Percentiles rank a stretch among this genome's conserved stretches.
These are phyloP conservation scores for Lampris incognitus DNA, from an alignment of 2,113 vertebrate species.

Conservation along the genomic window DNA sequence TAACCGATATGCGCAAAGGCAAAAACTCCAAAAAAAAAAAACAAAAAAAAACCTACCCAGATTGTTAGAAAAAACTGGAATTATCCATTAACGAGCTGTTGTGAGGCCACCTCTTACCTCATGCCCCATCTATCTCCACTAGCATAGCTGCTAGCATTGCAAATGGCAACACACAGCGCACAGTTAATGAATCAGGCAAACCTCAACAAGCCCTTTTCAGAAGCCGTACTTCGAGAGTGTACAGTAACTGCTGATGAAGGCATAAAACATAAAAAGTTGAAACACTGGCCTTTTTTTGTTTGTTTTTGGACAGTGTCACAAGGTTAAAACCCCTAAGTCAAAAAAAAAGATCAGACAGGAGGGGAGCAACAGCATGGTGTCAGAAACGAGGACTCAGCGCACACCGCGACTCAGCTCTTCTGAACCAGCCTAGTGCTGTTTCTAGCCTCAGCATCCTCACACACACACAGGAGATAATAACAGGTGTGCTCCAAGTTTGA, in stretches of 20 bases:
- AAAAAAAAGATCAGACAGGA: slow-evolving; percentile 25
- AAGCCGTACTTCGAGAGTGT: slow-evolving; percentile 11
- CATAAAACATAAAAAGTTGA: not conserved
- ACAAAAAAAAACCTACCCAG: no score
- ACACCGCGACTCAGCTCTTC: not conserved
- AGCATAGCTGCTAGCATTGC: not conserved
- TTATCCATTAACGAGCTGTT: not conserved
- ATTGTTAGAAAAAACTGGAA: no score
- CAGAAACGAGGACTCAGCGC: slow-evolving; percentile 27
- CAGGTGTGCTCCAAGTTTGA: slow-evolving; percentile 3
- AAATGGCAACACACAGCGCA: not conserved
- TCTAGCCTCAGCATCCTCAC: not conserved
- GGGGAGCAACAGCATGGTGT: slow-evolving; percentile 12
- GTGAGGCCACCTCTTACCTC: slow-evolving; percentile 11
- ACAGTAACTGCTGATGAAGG: not conserved
- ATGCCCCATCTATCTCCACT: slow-evolving; percentile 4
- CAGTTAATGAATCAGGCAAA: not conserved
- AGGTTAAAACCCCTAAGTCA: slow-evolving; percentile 41
- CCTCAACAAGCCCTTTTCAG: slow-evolving; percentile 13
- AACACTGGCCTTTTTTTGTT: not conserved
- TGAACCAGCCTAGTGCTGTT: not conserved
- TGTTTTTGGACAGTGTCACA: slow-evolving; percentile 26
- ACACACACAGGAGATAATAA: slow-evolving; percentile 20
- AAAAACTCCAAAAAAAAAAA: no score
- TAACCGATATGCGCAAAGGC: no score